These are phyloP conservation scores for Merluccius polli DNA, from an alignment of 2,797 vertebrate species.

Conservation along the genomic window DNA sequence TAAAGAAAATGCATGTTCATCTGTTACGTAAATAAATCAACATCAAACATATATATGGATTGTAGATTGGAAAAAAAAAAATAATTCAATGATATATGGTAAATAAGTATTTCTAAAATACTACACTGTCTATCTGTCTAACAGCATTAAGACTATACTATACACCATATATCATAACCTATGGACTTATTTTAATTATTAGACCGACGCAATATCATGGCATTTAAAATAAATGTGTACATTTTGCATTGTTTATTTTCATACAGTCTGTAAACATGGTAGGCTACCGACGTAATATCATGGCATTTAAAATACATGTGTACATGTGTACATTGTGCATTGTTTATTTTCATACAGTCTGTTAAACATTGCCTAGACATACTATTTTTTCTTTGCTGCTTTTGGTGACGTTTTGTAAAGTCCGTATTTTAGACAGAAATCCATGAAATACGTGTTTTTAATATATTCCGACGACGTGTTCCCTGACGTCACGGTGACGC, in stretches of 20 bases:
- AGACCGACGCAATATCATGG: background rate
- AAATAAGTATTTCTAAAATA: background rate
- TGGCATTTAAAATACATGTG: background rate
- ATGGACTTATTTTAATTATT: background rate
- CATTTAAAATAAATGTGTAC: background rate
- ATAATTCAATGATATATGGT: background rate
- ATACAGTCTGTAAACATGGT: too few species aligned
- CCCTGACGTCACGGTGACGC: constrained; percentile 13
- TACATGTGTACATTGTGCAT: background rate
- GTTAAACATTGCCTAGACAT: too few species aligned
- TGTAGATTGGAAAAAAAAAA: too few species aligned
- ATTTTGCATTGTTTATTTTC: background rate
- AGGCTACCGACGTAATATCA: background rate
- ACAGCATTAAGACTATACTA: background rate
- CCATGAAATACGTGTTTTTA: background rate
- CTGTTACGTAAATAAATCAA: background rate
- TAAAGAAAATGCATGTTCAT: too few species aligned
- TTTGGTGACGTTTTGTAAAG: too few species aligned
- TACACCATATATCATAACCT: background rate
- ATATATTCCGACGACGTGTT: background rate
- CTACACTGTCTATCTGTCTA: background rate
- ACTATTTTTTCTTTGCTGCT: too few species aligned
- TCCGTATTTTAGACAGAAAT: background rate
- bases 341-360: too few species aligned
- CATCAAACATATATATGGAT: background rate